Evolutionary conservation across 2,113 vertebrate genomes (phyloP).

Genomic region (Apodemus sylvaticus): DNA sequence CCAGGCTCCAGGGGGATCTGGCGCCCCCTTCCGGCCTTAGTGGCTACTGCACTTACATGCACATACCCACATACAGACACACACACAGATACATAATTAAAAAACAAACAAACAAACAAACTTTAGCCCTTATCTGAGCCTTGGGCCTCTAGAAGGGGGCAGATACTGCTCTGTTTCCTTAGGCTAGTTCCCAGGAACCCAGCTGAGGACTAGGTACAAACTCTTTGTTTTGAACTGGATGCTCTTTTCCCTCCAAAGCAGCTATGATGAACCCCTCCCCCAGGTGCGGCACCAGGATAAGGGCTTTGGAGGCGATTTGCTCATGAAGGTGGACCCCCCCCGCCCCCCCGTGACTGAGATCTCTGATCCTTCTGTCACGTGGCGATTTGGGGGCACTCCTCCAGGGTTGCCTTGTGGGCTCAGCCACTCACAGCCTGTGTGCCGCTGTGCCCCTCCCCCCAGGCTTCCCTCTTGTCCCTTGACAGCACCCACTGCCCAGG

Average conservation of each 20-base stretch:
- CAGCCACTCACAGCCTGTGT: not conserved
- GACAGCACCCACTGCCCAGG: fast-evolving
- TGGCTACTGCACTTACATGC: not conserved
- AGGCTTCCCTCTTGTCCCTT: not conserved
- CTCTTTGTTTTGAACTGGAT: not conserved
- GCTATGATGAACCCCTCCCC: not conserved
- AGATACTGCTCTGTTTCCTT: not conserved
- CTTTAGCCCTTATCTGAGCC: no score
- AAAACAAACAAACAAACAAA: no score
- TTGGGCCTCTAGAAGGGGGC: not conserved
- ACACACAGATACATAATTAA: not conserved
- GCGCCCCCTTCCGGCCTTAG: not conserved
- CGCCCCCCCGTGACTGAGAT: not conserved
- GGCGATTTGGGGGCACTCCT: no score
- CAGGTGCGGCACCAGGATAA: not conserved
- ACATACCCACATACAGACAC: not conserved
- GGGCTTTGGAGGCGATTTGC: not conserved
- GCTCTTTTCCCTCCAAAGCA: no score
- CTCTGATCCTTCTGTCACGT: not conserved
- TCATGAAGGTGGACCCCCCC: not conserved
- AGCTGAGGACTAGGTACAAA: not conserved
- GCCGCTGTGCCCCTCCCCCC: no score
- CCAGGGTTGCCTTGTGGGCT: not conserved
- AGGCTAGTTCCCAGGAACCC: not conserved
- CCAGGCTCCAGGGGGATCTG: not conserved